Conservation (phyloP, 2,888 invertebrate genomes). For the Sminthurides aquaticus region DNA sequence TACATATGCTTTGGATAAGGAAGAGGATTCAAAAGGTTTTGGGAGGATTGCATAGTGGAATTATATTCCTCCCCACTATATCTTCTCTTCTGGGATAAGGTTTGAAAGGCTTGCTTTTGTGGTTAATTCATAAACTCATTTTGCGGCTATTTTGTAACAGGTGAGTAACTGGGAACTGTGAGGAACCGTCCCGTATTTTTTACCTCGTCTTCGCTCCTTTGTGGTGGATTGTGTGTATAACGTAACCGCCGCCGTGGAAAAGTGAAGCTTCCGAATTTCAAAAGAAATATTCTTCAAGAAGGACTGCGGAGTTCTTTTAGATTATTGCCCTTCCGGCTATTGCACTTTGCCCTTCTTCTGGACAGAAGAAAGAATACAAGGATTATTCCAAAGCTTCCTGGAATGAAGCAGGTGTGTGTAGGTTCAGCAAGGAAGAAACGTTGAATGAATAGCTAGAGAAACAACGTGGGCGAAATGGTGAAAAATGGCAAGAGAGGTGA, state of each 20-base stretch:
- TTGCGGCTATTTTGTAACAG: neutral
- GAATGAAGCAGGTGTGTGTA: neutral
- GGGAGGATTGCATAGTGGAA: neutral
- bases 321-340: neutral
- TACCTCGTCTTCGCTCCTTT: neutral
- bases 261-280: neutral
- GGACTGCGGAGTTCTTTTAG: neutral
- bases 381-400: neutral
- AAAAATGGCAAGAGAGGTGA: too few species aligned
- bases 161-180: neutral
- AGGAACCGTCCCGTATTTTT: neutral
- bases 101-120: neutral
- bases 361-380: too few species aligned
- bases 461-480: too few species aligned
- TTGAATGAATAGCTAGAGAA: too few species aligned
- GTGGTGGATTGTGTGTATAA: neutral
- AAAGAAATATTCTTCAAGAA: neutral
- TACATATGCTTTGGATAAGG: too few species aligned
- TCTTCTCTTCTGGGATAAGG: neutral
- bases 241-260: neutral
- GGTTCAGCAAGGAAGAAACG: too few species aligned
- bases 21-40: too few species aligned
- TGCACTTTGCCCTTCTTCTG: constrained; percentile 2
- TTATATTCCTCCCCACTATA: neutral
- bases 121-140: neutral